These are phyloP conservation scores for Dicyrtomina minuta DNA, from an alignment of 2,888 invertebrate species.

Conservation along the genomic window DNA sequence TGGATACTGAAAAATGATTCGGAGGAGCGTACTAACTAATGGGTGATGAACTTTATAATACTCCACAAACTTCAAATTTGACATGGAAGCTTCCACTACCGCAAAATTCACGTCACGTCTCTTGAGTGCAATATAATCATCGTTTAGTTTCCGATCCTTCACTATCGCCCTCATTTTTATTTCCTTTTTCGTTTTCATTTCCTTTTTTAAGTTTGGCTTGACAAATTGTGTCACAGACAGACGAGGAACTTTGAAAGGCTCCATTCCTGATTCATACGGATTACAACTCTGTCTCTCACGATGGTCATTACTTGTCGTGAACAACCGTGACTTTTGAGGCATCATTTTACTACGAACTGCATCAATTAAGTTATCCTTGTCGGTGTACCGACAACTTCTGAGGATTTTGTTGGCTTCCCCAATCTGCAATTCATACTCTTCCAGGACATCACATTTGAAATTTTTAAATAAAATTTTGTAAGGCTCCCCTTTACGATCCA, in stretches of 20 bases:
- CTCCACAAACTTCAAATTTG: neutral
- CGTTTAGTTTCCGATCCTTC: neutral
- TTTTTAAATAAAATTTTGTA: neutral
- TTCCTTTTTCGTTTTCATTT: too few relatives aligned
- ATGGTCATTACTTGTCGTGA: neutral
- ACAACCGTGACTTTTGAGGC: neutral
- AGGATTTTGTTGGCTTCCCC: neutral
- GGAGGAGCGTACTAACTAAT: neutral
- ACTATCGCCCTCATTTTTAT: too few relatives aligned
- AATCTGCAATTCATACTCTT: neutral
- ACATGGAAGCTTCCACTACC: neutral
- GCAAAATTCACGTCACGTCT: neutral
- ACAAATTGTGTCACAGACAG: neutral
- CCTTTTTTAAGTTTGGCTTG: neutral
- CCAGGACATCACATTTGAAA: neutral
- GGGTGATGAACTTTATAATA: neutral
- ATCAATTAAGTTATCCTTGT: neutral
- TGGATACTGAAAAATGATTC: neutral
- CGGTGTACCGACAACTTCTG: neutral
- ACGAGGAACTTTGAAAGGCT: neutral
- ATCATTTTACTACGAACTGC: neutral
- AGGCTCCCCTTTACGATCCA: neutral
- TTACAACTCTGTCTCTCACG: neutral
- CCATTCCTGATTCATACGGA: neutral
- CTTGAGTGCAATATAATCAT: neutral